phyloP scores from a whole-genome alignment of 2,888 invertebrate genomes.

The Syrphus vitripennis region DNA sequence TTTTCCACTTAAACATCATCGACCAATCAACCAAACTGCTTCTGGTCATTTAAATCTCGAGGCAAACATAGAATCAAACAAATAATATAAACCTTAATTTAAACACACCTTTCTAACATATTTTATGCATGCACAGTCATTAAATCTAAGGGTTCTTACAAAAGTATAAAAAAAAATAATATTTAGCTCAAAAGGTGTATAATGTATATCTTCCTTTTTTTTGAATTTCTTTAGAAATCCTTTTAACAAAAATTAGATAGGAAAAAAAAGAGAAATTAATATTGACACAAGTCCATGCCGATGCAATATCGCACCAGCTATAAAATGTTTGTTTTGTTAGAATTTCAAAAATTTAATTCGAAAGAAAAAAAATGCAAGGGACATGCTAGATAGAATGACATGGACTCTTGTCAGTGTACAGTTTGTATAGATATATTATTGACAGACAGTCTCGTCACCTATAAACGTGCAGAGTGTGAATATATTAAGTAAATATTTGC shows the following conservation, averaged over 20 bases:
- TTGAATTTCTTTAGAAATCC: conserved; percentile 25
- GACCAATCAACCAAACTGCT: conserved; percentile 52
- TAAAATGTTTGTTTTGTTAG: not conserved
- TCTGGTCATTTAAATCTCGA: conserved; percentile 46
- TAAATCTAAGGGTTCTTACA: not conserved
- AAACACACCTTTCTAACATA: conserved; percentile 18
- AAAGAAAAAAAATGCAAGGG: conserved; percentile 6
- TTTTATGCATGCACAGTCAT: not conserved
- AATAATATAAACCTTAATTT: not conserved
- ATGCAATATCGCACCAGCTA: not conserved
- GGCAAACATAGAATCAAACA: conserved; percentile 16
- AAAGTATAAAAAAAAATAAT: not conserved
- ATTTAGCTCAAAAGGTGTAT: conserved; percentile 13
- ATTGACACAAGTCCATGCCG: conserved; percentile 51
- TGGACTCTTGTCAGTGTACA: conserved; percentile 20
- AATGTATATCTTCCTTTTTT: not conserved
- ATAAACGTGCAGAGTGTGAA: conserved; percentile 59
- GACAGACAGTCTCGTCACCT: conserved; percentile 67
- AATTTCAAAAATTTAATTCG: conserved; percentile 20
- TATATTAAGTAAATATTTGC: conserved; percentile 69
- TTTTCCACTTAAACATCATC: conserved; percentile 62
- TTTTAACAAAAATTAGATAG: conserved; percentile 43
- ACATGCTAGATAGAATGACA: conserved; percentile 10
- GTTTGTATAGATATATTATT: conserved; percentile 9
- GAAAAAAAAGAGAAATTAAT: conserved; percentile 21